Evolutionary conservation across 2,888 invertebrate genomes (phyloP), one percentile per base, ranked within the genome.

Genomic region (Uloborus plumipes): DNA sequence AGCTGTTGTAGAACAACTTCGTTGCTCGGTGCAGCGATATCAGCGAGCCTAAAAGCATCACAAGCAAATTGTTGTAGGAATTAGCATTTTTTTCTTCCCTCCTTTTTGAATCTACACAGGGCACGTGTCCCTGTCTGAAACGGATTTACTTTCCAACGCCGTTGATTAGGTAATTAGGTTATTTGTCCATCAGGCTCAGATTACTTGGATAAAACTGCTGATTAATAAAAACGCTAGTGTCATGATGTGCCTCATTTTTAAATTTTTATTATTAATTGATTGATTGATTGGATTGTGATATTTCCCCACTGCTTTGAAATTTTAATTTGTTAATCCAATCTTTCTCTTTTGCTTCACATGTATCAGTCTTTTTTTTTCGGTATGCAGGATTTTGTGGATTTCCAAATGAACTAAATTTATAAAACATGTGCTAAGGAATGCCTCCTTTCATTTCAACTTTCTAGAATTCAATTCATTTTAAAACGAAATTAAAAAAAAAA

Each of bases 121-220:
- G 26, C 31, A 39, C 72, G 13, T 72, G 72, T 72, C 39, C 80
- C n/a, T 69, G 70, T 80, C 74, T 74, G 74, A 74, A 39, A 39
- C 11, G 39, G 39, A 39, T 80, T 65, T 55, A 69, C 69, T 66
- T 62, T 55, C 74, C 31, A 49, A 58, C 66, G 59, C 14, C 58
- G 39, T 49, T 80, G 80, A 80, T 64, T 80, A 70, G 80, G 31
- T 80, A 80, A 80, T 80, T 80, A 74, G 80, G 80, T 50, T 69
- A 80, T 80, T 80, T 80, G 70, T 47, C 26, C 80, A 64, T 80
- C 80, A 74, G 22, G 62, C 64, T 71, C 58, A 78, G 71, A 78
- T 71, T 78, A 64, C 65, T 26, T 50, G 64, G 39, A 62, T 78
- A 55, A 58, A 47, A 66, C 49, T 31, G 65, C 26, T 64, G 61